phyloP scores from a whole-genome alignment of 2,888 invertebrate genomes.

The Microplitis deprimator region DNA sequence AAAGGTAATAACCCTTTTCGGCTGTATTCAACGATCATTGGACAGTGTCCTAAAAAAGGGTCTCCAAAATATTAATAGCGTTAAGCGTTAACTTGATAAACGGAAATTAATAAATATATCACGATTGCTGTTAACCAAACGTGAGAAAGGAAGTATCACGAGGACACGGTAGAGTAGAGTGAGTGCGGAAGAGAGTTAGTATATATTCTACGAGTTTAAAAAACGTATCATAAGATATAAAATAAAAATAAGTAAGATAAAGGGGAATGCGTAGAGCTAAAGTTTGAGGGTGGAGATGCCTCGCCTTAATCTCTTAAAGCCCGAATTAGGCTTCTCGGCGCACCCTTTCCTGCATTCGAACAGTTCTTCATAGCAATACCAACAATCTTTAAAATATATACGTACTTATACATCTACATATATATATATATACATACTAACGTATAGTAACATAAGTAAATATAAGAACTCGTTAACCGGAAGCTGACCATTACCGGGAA shows the following conservation, averaged over 20 bases:
- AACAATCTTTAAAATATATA: slow-evolving; percentile 1
- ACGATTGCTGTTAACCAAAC: slow-evolving; percentile 46
- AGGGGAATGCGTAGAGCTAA: slow-evolving; percentile 6
- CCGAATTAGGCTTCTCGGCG: slow-evolving; percentile 67
- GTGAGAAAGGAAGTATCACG: slow-evolving; percentile 60
- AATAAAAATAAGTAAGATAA: slow-evolving; percentile 35
- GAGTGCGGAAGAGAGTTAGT: slow-evolving; percentile 26
- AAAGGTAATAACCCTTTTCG: too few species aligned
- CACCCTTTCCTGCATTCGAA: slow-evolving; percentile 71
- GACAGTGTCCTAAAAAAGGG: background rate
- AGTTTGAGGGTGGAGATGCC: slow-evolving; percentile 53
- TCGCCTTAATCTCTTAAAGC: slow-evolving; percentile 69
- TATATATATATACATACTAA: background rate
- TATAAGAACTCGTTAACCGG: slow-evolving; percentile 55
- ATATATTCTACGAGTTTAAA: slow-evolving; percentile 22
- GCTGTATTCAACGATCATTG: too few species aligned
- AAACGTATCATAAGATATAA: slow-evolving; percentile 26
- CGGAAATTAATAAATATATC: slow-evolving; percentile 30
- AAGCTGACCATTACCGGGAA: slow-evolving; percentile 67
- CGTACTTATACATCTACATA: too few species aligned
- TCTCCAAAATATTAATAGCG: background rate
- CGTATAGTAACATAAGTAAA: slow-evolving; percentile 3
- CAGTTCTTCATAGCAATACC: slow-evolving; percentile 52
- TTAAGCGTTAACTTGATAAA: background rate
- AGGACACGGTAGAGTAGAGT: slow-evolving; percentile 41